These are phyloP conservation scores for Drosophila pallidifrons DNA, from an alignment of 1,140 invertebrate genomes.

Conservation along the genomic window DNA sequence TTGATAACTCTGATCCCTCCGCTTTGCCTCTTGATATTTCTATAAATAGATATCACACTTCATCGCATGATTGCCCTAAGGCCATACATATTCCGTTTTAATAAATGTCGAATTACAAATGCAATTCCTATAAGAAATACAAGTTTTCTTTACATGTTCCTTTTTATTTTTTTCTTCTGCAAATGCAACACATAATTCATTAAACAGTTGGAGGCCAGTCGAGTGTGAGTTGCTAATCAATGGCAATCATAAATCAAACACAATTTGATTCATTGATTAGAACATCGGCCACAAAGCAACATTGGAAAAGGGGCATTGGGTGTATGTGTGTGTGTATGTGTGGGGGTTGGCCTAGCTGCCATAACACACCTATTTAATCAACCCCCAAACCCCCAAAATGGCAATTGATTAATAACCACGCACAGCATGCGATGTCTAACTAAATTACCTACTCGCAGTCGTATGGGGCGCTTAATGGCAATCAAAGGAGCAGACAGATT, in stretches of 20 bases:
- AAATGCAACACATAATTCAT: constrained; percentile 55
- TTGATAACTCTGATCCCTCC: constrained; percentile 13
- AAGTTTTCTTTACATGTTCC: constrained; percentile 11
- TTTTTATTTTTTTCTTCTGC: too few relatives aligned
- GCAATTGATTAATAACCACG: constrained; percentile 73
- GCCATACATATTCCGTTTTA: not conserved
- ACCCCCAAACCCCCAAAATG: constrained; percentile 48
- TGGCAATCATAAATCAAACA: constrained; percentile 75
- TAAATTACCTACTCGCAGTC: constrained; percentile 58
- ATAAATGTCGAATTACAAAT: constrained; percentile 3
- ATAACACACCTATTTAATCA: constrained; percentile 75
- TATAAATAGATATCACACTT: constrained; percentile 7
- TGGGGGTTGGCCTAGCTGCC: constrained; percentile 40
- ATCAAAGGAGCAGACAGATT: constrained; percentile 4
- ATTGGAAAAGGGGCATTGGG: not conserved
- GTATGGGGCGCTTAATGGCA: constrained; percentile 2
- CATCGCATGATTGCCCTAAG: not conserved
- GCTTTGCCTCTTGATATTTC: not conserved
- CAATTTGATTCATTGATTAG: constrained; percentile 75
- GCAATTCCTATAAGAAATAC: not conserved
- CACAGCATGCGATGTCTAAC: constrained; percentile 60
- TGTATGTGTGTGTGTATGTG: constrained; percentile 29
- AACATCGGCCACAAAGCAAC: constrained; percentile 17
- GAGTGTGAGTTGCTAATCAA: constrained; percentile 52
- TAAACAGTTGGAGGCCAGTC: constrained; percentile 55